Base-by-base conservation (phyloP, 2,797 vertebrate species). In the Somateria mollissima region DNA sequence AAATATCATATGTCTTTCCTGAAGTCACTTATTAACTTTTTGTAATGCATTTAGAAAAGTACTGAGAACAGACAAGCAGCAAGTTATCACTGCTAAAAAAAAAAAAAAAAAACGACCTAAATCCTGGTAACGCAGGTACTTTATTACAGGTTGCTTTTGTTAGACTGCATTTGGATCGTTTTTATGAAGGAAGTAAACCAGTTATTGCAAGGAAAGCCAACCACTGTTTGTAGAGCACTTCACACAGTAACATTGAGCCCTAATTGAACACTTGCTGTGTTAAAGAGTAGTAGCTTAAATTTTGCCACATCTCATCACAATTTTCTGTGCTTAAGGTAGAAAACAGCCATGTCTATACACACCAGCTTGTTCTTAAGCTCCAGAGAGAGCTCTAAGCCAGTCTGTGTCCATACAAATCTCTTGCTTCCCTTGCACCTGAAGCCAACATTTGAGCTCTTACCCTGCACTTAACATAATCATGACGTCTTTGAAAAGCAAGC, bases 331-430 rank as follows among this genome's bases (percentile, higher is more conserved):
- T 62, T 54, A 34, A 66, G 36, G 8, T 24, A 51, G 84, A 79
- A 5, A 45, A 13, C 1, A 16, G 39, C n/a, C 39, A 20, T 0
- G 1, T 39, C 43, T 30, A 15, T 16, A 76, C 16, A 69, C 21
- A 53, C 24, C 6, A 39, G 43, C 6, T 88, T 56, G 56, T 28
- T 54, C 53, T 43, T 22, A 39, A 92, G 47, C 47, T 56, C 57
- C 72, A 66, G 10, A 30, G 13, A 30, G 34, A 73, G 37, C 36
- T 73, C 53, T 27, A 27, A 88, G 54, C 47, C 32, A 80, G 53
- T 18, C 13, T 13, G 20, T 13, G 39, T 15, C 69, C 73, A 60
- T 24, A 56, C 6, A 60, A 39, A 77, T 53, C n/a, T 27, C 17
- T 20, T 41, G 21, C 30, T 66, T 24, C 32, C 32, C 13, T 1